Evolutionary conservation across 2,797 vertebrate species (phyloP).

Genomic region (Sylvilagus floridanus): DNA sequence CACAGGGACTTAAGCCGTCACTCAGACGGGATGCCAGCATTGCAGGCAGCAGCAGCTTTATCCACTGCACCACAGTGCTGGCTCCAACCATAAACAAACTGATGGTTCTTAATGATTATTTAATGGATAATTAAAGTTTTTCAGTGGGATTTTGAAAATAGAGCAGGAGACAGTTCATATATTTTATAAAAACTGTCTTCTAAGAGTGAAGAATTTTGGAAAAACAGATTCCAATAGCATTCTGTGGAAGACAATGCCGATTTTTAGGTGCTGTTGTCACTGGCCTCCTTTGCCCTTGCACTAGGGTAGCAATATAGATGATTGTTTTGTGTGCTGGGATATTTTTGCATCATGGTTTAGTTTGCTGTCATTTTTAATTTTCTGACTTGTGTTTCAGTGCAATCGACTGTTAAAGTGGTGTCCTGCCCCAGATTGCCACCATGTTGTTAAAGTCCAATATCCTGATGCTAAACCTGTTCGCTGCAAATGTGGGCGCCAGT

Average conservation of each 20-base stretch:
- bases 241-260: not conserved
- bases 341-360: constrained; percentile 13
- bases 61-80: too few species aligned
- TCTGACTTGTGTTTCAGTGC: constrained; percentile 89
- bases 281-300: not conserved
- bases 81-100: not conserved
- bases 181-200: constrained; percentile 43
- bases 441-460: constrained; percentile 99
- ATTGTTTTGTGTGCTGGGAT: not conserved
- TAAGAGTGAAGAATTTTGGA: not conserved
- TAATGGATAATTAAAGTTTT: constrained; percentile 32
- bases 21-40: too few species aligned
- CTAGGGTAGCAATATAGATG: not conserved
- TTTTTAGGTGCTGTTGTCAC: not conserved
- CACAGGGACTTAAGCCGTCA: too few species aligned
- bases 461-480: constrained; percentile 99
- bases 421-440: constrained; percentile 99
- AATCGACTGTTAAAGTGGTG: constrained; percentile 99
- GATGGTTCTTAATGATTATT: not conserved
- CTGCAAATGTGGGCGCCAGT: constrained; percentile 99
- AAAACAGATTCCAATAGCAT: not conserved
- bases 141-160: constrained; percentile 36
- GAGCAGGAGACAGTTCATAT: not conserved
- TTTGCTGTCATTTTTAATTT: constrained; percentile 49
- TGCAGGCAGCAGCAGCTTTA: too few species aligned